Conservation (phyloP, 2,888 invertebrate genomes). For the Rhaphigaster nebulosa region DNA sequence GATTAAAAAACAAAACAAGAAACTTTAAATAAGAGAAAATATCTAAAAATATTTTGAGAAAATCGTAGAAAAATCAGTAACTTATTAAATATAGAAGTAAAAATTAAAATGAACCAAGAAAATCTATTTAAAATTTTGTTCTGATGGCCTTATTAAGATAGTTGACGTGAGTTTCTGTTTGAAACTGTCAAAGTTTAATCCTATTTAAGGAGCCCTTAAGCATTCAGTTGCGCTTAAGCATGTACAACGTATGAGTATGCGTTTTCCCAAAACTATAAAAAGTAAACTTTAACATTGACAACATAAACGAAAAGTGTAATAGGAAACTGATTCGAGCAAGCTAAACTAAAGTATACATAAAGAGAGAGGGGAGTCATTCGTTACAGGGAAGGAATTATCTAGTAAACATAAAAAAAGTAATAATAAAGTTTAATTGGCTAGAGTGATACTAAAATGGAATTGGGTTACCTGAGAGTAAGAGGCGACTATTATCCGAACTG, state of each 20-base stretch:
- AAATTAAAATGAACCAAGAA: no score
- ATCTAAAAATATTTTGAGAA: no score
- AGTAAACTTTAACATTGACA: neutral
- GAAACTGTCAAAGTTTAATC: no score
- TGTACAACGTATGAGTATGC: no score
- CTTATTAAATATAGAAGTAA: no score
- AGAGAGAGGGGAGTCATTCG: neutral
- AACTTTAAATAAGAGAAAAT: no score
- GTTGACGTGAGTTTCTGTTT: neutral
- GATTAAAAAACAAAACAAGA: no score
- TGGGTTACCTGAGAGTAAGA: constrained; percentile 30
- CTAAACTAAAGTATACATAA: neutral
- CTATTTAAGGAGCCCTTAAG: no score
- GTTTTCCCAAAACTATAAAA: no score
- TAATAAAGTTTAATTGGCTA: neutral
- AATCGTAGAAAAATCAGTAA: no score
- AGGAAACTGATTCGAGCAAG: neutral
- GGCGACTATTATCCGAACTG: neutral
- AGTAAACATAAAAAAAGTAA: neutral
- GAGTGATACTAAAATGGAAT: neutral
- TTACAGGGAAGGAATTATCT: neutral
- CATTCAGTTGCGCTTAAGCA: no score
- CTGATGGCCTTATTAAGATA: neutral
- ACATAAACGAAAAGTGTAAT: neutral
- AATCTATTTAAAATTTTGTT: no score